Evolutionary conservation across 2,888 invertebrate genomes (phyloP).

Genomic region (Callimorpha dominula): DNA sequence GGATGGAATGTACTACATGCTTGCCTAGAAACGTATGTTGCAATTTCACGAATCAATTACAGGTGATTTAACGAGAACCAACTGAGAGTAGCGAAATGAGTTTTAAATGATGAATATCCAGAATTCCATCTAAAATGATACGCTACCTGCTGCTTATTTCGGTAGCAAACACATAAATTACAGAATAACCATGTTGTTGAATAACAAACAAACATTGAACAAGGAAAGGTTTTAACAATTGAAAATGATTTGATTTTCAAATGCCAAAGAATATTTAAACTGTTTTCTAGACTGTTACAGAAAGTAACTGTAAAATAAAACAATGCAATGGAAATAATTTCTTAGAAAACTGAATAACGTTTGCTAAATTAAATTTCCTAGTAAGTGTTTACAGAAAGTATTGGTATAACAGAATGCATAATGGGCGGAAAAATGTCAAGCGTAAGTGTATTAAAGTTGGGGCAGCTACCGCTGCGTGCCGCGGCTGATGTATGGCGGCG

Average conservation of each 20-base stretch:
- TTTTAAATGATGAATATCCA: conserved; percentile 20
- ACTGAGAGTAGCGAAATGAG: conserved; percentile 28
- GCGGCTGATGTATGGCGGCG: conserved; percentile 77
- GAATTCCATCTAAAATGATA: not conserved
- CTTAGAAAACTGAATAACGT: conserved; percentile 54
- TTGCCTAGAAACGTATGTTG: conserved; percentile 24
- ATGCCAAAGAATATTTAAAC: not conserved
- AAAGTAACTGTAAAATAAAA: conserved; percentile 13
- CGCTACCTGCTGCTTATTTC: no score
- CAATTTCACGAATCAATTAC: conserved; percentile 47
- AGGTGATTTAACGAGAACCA: conserved; percentile 34
- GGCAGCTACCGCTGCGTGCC: conserved; percentile 70
- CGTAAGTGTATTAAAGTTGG: conserved; percentile 82
- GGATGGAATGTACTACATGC: conserved; percentile 15
- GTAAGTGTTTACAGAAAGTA: conserved; percentile 70
- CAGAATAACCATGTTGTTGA: not conserved
- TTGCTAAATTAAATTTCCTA: conserved; percentile 63
- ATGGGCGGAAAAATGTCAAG: conserved; percentile 81
- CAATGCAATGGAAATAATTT: conserved; percentile 38
- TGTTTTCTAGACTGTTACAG: not conserved
- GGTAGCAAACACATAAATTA: not conserved
- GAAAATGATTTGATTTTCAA: not conserved
- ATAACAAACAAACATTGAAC: not conserved
- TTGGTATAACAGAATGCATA: conserved; percentile 79
- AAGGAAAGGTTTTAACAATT: not conserved